Evolutionary conservation across 1,140 invertebrate genomes (phyloP).

Genomic region (Orius laevigatus): DNA sequence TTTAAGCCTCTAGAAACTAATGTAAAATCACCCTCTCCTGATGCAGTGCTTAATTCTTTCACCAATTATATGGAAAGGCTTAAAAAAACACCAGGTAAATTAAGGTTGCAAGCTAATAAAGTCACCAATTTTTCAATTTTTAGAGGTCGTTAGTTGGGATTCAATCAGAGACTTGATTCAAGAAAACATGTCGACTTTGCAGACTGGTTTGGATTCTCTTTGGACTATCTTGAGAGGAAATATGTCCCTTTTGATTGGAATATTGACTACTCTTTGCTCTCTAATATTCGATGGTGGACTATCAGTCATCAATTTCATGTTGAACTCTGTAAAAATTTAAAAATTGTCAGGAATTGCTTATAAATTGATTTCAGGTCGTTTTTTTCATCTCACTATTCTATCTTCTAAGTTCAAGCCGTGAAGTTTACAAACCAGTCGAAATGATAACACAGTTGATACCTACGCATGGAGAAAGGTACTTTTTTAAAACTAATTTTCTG

Average conservation of each 20-base stretch:
- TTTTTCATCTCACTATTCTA: conserved; percentile 95
- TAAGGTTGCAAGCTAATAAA: background rate
- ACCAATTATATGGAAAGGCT: conserved; percentile 53
- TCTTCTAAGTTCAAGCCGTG: conserved; percentile 71
- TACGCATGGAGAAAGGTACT: conserved; percentile 37
- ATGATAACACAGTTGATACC: conserved; percentile 59
- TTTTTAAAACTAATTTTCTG: conserved; percentile 10
- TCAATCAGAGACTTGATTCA: conserved; percentile 66
- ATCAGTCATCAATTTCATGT: conserved; percentile 80
- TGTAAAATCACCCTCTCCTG: conserved; percentile 49
- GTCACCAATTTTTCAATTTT: conserved; percentile 20
- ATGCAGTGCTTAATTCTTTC: conserved; percentile 51
- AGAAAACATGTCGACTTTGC: conserved; percentile 81
- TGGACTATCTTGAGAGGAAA: conserved; percentile 88
- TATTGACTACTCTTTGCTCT: conserved; percentile 72
- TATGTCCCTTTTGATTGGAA: conserved; percentile 72
- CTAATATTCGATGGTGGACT: conserved; percentile 81
- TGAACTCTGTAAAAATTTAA: conserved; percentile 59
- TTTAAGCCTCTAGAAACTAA: conserved; percentile 44
- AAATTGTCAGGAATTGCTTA: background rate
- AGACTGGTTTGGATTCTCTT: conserved; percentile 79
- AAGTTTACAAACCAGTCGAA: conserved; percentile 82
- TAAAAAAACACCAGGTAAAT: conserved; percentile 48
- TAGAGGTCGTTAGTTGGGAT: conserved; percentile 54
- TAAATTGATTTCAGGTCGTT: conserved; percentile 54